These are phyloP conservation scores for Dolichomitus sp. DNA, from an alignment of 2,888 invertebrate species.

Conservation along the genomic window DNA sequence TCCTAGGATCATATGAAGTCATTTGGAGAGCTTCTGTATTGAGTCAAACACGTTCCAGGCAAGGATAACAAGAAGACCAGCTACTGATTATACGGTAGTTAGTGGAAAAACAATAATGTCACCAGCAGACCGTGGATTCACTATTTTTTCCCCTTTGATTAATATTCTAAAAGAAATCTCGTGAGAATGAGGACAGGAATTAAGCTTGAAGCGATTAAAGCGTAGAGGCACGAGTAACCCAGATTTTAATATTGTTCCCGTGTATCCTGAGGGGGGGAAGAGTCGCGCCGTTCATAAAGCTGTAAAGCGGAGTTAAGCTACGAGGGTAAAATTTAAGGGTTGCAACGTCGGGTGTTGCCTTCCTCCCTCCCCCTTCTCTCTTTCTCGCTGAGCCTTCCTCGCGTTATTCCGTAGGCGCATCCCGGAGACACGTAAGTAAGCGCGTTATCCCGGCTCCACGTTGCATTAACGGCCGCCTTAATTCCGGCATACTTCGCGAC, in stretches of 20 bases:
- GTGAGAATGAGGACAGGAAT: constrained; percentile 7
- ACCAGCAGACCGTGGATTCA: not conserved
- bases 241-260: constrained; percentile 57
- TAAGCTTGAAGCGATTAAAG: constrained; percentile 33
- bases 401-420: constrained; percentile 60
- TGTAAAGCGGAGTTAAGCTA: constrained; percentile 46
- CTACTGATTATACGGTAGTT: not conserved
- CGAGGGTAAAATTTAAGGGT: constrained; percentile 56
- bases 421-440: constrained; percentile 70
- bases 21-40: not conserved
- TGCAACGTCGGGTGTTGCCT: constrained; percentile 40
- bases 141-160: not conserved
- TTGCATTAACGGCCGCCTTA: constrained; percentile 75
- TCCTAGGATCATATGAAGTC: not conserved
- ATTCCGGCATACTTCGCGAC: constrained; percentile 65
- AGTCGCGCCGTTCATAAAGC: constrained; percentile 49
- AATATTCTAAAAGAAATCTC: constrained; percentile 17
- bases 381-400: not conserved
- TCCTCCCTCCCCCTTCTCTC: not conserved
- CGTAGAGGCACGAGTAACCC: constrained; percentile 19
- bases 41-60: not conserved
- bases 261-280: constrained; percentile 12
- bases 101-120: not conserved
- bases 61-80: not conserved
- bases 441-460: constrained; percentile 73